Percentiles rank a stretch among this genome's conserved stretches.
phyloP scores from a whole-genome alignment of 2,797 vertebrate genomes.

The Carapus acus region DNA sequence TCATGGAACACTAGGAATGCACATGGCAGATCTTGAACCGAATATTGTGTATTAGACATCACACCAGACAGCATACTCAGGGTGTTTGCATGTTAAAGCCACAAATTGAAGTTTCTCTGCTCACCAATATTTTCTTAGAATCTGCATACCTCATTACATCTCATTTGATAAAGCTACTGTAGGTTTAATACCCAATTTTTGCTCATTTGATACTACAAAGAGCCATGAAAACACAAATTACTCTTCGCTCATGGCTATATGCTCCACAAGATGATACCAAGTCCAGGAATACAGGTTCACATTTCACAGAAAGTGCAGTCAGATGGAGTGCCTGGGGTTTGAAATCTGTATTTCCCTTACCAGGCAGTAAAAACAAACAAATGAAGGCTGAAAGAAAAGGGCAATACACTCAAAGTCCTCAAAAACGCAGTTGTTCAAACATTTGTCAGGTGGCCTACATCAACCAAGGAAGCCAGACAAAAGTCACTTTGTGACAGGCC shows the following conservation, averaged over 20 bases:
- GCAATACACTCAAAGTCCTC: conserved; percentile 10
- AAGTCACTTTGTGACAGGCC: conserved; percentile 10
- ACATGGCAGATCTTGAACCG: conserved; percentile 35
- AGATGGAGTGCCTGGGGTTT: neutral
- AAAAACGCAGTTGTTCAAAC: conserved; percentile 7
- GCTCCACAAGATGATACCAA: neutral
- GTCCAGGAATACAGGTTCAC: neutral
- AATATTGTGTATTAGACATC: conserved; percentile 21
- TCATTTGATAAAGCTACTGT: too few relatives aligned
- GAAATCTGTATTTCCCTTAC: conserved; percentile 1
- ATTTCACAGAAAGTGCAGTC: neutral
- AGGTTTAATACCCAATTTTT: too few relatives aligned
- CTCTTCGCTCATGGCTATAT: too few relatives aligned
- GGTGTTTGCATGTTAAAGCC: conserved; percentile 12
- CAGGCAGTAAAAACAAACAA: conserved; percentile 5
- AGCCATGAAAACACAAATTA: too few relatives aligned
- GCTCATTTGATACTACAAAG: too few relatives aligned
- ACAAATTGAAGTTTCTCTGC: too few relatives aligned
- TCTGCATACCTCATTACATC: too few relatives aligned
- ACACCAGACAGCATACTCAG: conserved; percentile 39
- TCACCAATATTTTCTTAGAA: too few relatives aligned
- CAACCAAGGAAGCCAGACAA: conserved; percentile 1
- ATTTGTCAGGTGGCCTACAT: conserved; percentile 1
- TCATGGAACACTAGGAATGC: conserved; percentile 34
- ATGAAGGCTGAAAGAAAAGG: conserved; percentile 4